These are phyloP conservation scores for Toxonevra muliebris DNA, from an alignment of 2,888 invertebrate species.

Conservation along the genomic window DNA sequence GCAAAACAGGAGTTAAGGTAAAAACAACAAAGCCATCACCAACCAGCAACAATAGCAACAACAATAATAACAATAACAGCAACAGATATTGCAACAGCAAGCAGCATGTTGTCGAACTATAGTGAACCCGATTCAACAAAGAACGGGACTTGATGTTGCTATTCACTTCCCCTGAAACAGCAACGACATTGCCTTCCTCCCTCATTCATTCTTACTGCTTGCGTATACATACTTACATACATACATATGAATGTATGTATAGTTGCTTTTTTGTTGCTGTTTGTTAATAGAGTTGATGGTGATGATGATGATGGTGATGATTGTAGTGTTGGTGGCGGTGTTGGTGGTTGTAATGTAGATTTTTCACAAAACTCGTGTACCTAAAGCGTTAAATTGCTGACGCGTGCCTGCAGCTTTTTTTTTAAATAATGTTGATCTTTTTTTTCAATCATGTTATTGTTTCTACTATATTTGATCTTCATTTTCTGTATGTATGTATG, in stretches of 20 bases:
- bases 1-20: conserved; percentile 3
- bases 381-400: conserved; percentile 27
- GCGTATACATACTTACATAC: not conserved
- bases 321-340: not conserved
- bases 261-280: not conserved
- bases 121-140: conserved; percentile 26
- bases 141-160: conserved; percentile 16
- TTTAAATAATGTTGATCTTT: not conserved
- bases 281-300: not conserved
- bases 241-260: not conserved
- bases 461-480: no score
- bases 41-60: conserved; percentile 14
- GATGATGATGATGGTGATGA: not conserved
- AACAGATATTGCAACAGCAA: conserved; percentile 12
- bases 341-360: not conserved
- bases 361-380: no score
- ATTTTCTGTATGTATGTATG: no score
- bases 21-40: conserved; percentile 11
- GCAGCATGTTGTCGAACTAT: conserved; percentile 19
- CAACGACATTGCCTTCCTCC: not conserved
- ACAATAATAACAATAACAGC: not conserved
- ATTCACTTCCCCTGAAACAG: no score
- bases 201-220: not conserved
- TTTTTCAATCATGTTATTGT: no score
- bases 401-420: conserved; percentile 37